Base-by-base conservation (phyloP, 1,140 invertebrate species). In the Whitmania pigra region DNA sequence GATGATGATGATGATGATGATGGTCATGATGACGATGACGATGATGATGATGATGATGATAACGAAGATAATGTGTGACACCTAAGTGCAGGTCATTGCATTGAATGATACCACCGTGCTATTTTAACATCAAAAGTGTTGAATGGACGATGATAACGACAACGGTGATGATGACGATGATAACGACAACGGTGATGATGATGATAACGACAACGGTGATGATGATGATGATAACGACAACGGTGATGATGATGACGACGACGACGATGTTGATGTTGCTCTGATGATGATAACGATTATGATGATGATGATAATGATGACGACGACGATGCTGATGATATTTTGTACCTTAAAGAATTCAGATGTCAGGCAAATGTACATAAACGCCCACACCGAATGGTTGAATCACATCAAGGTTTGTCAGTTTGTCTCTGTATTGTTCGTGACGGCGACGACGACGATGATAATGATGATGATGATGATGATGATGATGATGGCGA, bases 391-490 rank as follows among this genome's bases (percentile, higher is more conserved):
- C 22, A 68, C 67, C 11, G 67, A 68, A 43, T 68, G 67, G 67
- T 68, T 68, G 25, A 68, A 68, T 29, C 67, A 68, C 67, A 68
- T 68, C 67, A 68, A 70, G 69, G 69, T 70, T 20, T 68, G n/a
- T 68, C 27, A 6, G 11, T 43, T 68, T 29, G 67, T 68, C 25
- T n/a, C 18, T 67, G 66, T 22, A 43, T 31, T 69, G 40, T n/a
- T n/a, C n/a, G n/a, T 18, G 68, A 0, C 53, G 6, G 1, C 53
- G 53, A 53, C 7, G 22, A 53, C 18, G 31, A 53, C 20, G 69
- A 22, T 49, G 49, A 5, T 53, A 49, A 22, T 20, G 49, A 68
- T 31, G 67, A 31, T 31, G 36, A 31, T 15, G 67, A 31, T 31
- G 67, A 6, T 68, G 67, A 7, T 68, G 18, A 22, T 15, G 67